A percentile compares a stretch with the other conserved stretches of the same genome.
phyloP scores from a whole-genome alignment of 2,113 vertebrate genomes.

The Ariopsis seemanni region DNA sequence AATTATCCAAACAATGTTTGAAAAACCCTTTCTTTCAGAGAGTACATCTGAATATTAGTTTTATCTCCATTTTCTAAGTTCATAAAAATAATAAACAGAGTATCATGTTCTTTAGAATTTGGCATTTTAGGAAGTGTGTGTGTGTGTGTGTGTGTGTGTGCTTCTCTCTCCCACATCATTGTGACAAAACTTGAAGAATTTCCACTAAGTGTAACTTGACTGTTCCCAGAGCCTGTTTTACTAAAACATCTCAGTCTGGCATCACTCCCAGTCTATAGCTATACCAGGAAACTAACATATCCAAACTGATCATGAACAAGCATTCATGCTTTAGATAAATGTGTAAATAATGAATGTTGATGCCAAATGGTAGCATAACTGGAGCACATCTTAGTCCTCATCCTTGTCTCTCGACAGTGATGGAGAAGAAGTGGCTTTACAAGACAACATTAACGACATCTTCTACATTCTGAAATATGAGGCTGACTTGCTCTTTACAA shows the following conservation, averaged over 20 bases:
- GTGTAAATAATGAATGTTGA: background rate
- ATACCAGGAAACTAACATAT: background rate
- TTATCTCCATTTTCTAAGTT: background rate
- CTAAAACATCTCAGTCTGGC: conserved; percentile 3
- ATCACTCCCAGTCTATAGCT: background rate
- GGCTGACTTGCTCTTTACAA: conserved; percentile 83
- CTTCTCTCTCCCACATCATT: background rate
- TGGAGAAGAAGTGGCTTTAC: conserved; percentile 77
- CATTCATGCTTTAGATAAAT: background rate
- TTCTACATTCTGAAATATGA: conserved; percentile 79
- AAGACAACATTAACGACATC: conserved; percentile 76
- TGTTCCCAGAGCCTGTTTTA: conserved; percentile 5
- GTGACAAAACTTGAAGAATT: conserved; percentile 7
- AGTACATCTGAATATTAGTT: background rate
- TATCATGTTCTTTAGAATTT: background rate
- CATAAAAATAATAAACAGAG: background rate
- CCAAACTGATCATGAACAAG: background rate
- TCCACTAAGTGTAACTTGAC: conserved; percentile 12
- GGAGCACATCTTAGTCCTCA: conserved; percentile 15
- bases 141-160: background rate
- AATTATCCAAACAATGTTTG: background rate
- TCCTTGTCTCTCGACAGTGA: conserved; percentile 68
- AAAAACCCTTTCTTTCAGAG: background rate
- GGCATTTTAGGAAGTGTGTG: background rate
- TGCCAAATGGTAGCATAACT: background rate